These are phyloP conservation scores for Xanthostigma xanthostigma DNA, from an alignment of 2,888 invertebrate genomes.

Conservation along the genomic window DNA sequence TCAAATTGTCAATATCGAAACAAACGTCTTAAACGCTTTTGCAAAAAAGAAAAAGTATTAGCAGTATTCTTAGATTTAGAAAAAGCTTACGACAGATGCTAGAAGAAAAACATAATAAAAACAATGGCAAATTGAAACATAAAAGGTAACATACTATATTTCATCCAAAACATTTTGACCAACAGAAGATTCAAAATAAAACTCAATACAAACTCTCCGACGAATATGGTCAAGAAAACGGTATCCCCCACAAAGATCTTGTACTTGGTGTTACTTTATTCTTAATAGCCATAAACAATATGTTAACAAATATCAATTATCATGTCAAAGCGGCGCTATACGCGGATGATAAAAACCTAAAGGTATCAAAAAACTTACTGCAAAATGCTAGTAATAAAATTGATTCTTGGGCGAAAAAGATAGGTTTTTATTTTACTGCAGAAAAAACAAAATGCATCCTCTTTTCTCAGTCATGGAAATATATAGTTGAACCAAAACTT, in stretches of 20 bases:
- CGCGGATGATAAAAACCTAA: no score
- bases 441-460: no score
- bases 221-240: constrained; percentile 6
- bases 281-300: no score
- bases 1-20: not conserved
- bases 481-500: no score
- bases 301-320: no score
- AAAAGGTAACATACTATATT: not conserved
- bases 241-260: constrained; percentile 12
- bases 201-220: not conserved
- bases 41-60: not conserved
- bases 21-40: not conserved
- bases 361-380: no score
- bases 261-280: no score
- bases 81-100: not conserved
- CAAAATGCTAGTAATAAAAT: no score
- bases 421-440: no score
- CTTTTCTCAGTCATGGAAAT: no score
- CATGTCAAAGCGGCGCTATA: no score
- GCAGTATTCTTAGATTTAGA: not conserved
- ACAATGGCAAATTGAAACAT: not conserved
- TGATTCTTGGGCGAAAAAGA: no score
- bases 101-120: not conserved
- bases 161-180: not conserved
- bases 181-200: constrained; percentile 6